Percentiles rank a stretch among this genome's conserved stretches.
These are phyloP conservation scores for Entomyzon cyanotis DNA, from an alignment of 2,113 vertebrate species.

Conservation along the genomic window DNA sequence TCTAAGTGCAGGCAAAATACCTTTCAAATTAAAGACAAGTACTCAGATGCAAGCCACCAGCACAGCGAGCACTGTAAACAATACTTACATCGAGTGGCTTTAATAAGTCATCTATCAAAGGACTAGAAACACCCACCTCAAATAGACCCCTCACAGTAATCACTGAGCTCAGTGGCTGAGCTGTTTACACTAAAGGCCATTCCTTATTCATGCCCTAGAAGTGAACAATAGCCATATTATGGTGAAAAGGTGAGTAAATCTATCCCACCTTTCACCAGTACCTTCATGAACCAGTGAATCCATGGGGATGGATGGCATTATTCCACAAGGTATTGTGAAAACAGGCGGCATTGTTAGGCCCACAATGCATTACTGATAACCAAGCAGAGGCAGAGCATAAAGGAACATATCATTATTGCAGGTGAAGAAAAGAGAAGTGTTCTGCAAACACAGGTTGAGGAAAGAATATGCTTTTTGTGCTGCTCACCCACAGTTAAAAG, in stretches of 20 bases:
- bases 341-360: conserved; percentile 29
- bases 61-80: conserved; percentile 42
- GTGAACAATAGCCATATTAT: conserved; percentile 64
- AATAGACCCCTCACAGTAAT: conserved; percentile 30
- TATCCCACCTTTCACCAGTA: conserved; percentile 58
- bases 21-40: conserved; percentile 19
- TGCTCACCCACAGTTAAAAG: conserved; percentile 35
- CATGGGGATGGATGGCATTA: conserved; percentile 44
- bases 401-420: background rate
- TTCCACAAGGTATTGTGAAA: conserved; percentile 41
- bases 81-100: conserved; percentile 25
- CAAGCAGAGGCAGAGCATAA: conserved; percentile 5
- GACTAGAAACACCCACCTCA: conserved; percentile 39
- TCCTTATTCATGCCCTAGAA: conserved; percentile 22
- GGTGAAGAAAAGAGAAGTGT: conserved; percentile 40
- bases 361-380: conserved; percentile 43
- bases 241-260: conserved; percentile 62
- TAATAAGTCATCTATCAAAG: conserved; percentile 64
- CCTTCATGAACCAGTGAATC: conserved; percentile 30
- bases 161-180: background rate
- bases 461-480: conserved; percentile 17
- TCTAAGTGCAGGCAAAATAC: conserved; percentile 40
- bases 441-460: conserved; percentile 23
- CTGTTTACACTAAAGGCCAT: conserved; percentile 58
- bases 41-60: conserved; percentile 28